Conservation (phyloP, 2,888 invertebrate genomes). For the Neoascia interrupta region DNA sequence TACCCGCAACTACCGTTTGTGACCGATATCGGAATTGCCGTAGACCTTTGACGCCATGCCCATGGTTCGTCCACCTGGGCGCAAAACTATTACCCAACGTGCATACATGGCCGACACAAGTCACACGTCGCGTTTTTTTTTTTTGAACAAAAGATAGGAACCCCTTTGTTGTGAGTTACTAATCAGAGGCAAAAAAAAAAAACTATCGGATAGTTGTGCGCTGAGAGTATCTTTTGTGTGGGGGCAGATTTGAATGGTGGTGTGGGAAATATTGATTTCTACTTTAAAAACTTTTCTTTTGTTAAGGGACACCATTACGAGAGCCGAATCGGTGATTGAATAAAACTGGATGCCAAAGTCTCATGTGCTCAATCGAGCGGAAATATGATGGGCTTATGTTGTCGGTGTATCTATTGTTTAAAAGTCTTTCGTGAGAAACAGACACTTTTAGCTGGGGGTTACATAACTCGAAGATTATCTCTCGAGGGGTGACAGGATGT, state of each 20-base stretch:
- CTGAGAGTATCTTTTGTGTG: slow-evolving; percentile 2
- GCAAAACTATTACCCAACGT: slow-evolving; percentile 16
- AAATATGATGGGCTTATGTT: slow-evolving; percentile 11
- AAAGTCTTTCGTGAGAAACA: background rate
- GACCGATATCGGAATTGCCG: slow-evolving; percentile 31
- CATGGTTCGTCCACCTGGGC: slow-evolving; percentile 41
- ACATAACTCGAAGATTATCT: too few species aligned
- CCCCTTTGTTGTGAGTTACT: slow-evolving; percentile 29
- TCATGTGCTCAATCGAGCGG: slow-evolving; percentile 27
- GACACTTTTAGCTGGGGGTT: too few species aligned
- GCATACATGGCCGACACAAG: slow-evolving; percentile 17
- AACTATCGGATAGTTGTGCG: slow-evolving; percentile 3
- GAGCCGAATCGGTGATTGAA: too few species aligned
- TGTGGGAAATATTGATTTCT: slow-evolving; percentile 25
- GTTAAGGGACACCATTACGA: background rate
- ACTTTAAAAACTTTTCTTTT: background rate
- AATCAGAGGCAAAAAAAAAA: slow-evolving; percentile 8
- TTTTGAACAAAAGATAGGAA: background rate
- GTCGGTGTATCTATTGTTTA: background rate
- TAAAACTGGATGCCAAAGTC: slow-evolving; percentile 17
- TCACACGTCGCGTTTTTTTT: slow-evolving; percentile 5
- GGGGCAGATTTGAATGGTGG: background rate
- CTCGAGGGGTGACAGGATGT: too few species aligned
- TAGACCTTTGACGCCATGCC: slow-evolving; percentile 45
- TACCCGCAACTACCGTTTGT: too few species aligned